Evolutionary conservation across 2,797 vertebrate species (phyloP), one percentile per base, ranked within the genome.

Genomic region (Sebastes oblongus): DNA sequence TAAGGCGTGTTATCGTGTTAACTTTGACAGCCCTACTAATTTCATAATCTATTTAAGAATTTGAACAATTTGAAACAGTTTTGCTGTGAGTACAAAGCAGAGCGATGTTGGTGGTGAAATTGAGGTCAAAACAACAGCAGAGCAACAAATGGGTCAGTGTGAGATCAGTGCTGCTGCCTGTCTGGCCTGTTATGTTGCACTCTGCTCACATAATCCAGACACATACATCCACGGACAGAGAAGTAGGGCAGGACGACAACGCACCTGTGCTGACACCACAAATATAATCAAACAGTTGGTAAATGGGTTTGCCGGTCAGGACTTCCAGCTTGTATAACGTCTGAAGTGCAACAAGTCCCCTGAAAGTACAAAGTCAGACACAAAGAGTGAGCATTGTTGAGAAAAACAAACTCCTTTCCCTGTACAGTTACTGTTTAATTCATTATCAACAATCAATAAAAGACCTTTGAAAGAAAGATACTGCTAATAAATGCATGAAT

Each of bases 191-290:
- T 68, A 34, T 58, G 62, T 54, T 46, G 27, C 65, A 59, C 80
- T 74, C 42, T 75, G 66, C 73, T 83, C 39, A 62, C 13, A 83
- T 93, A 83, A 89, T 84, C 86, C 54, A 82, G 54, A 86, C 32
- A 74, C 62, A 80, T 36, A 75, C 27, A 74, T 4, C 74, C 20
- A 78, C 29, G 65, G 22, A 64, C n/a, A 78, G 24, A 91, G 24
- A 92, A 86, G 46, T 61, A 78, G 86, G 75, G 59, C 64, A 89
- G 65, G 72, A 70, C 42, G 74, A 72, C 24, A 50, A 75, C 86
- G 9, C 96, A 98, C 98, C 98, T 97, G 98, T 98, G 95, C 98
- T 99, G 85, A 99, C 98, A n/a, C 98, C 98, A 93, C 98, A 99
- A 80, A 99, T 97, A 86, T 98, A 98, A 92, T 98, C 98, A 92